Evolutionary conservation across 2,797 vertebrate genomes (phyloP).

Genomic region (Naso thynnoides): DNA sequence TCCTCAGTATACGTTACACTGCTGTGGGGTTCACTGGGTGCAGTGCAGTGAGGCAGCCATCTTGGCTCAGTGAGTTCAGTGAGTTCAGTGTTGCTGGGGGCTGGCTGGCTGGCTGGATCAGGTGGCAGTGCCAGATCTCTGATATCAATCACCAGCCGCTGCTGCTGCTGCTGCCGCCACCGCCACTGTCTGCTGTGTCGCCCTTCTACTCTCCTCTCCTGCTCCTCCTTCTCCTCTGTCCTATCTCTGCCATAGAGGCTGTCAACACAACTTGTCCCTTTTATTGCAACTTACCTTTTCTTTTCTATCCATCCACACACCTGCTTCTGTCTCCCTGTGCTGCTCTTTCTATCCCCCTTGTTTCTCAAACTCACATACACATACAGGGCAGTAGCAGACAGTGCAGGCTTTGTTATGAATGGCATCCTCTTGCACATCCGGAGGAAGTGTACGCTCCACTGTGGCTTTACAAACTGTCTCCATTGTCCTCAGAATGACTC

Average conservation of each 20-base stretch:
- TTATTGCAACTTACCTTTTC: conserved; percentile 39
- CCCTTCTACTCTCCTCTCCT: conserved; percentile 62
- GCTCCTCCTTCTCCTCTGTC: conserved; percentile 35
- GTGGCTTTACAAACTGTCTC: conserved; percentile 85
- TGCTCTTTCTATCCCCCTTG: conserved; percentile 34
- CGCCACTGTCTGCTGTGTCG: conserved; percentile 76
- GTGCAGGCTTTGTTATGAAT: conserved; percentile 84
- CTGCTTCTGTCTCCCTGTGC: conserved; percentile 43
- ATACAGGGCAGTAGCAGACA: conserved; percentile 75
- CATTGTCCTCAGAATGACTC: conserved; percentile 85
- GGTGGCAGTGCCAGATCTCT: conserved; percentile 85
- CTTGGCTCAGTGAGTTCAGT: conserved; percentile 83
- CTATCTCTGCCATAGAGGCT: conserved; percentile 49
- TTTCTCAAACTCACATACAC: conserved; percentile 52
- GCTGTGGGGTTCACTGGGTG: conserved; percentile 79
- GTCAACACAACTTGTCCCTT: conserved; percentile 54
- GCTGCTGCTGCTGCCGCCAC: conserved; percentile 49
- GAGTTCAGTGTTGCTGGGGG: conserved; percentile 84
- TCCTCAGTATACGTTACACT: conserved; percentile 52
- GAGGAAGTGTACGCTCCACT: conserved; percentile 84
- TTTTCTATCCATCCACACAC: conserved; percentile 23
- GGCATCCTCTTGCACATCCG: conserved; percentile 85
- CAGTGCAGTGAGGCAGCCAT: conserved; percentile 81
- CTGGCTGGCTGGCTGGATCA: conserved; percentile 82
- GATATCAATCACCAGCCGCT: conserved; percentile 86